Conservation (phyloP, 2,888 invertebrate species). For the Habrosyne pyritoides region DNA sequence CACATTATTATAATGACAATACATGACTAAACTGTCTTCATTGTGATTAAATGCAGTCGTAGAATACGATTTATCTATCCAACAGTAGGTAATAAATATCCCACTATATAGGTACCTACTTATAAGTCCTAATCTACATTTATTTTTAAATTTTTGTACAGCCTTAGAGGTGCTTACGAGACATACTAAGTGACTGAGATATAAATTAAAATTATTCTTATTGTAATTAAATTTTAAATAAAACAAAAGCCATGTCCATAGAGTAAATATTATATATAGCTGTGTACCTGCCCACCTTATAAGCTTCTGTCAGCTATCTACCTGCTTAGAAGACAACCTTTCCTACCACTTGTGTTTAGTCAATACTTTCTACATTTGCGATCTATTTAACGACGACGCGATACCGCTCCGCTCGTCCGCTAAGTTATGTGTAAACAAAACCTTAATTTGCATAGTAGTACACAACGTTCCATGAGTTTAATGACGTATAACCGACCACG, state of each 20-base stretch:
- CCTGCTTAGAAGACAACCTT: slow-evolving; percentile 10
- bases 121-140: too few relatives aligned
- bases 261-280: background rate
- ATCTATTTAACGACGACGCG: slow-evolving; percentile 35
- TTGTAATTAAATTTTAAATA: too few relatives aligned
- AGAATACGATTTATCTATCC: background rate
- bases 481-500: slow-evolving; percentile 50
- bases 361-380: slow-evolving; percentile 46
- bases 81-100: too few relatives aligned
- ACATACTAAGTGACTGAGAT: too few relatives aligned
- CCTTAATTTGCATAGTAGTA: slow-evolving; percentile 59
- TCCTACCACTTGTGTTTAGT: slow-evolving; percentile 49
- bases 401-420: slow-evolving; percentile 31
- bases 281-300: background rate
- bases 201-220: too few relatives aligned
- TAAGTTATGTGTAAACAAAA: slow-evolving; percentile 66
- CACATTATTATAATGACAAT: background rate
- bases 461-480: slow-evolving; percentile 40
- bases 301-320: background rate
- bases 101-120: too few relatives aligned
- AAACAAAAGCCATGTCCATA: too few relatives aligned
- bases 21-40: background rate
- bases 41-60: background rate
- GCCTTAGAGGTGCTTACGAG: too few relatives aligned
- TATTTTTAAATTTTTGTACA: too few relatives aligned